These are phyloP conservation scores for Amitus sp. DNA, from an alignment of 2,888 invertebrate species.

Conservation along the genomic window DNA sequence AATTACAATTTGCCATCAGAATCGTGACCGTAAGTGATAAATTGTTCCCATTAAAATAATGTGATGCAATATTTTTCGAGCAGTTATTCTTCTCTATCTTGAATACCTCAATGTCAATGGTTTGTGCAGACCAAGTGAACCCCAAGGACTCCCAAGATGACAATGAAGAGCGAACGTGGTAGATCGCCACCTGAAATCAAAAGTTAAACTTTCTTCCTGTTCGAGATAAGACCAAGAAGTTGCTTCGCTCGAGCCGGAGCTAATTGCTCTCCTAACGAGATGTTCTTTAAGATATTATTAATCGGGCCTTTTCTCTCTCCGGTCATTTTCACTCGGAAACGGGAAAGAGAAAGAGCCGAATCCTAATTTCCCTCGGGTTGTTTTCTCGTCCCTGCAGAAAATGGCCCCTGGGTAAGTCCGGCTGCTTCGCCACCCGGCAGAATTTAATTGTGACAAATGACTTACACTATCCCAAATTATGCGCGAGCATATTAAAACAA, in stretches of 20 bases:
- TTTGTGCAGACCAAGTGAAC: conserved; percentile 25
- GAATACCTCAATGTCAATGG: conserved; percentile 27
- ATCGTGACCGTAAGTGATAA: background rate
- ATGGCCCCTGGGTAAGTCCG: conserved; percentile 29
- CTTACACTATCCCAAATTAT: background rate
- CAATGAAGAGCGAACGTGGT: conserved; percentile 29
- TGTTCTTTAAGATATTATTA: conserved; percentile 23
- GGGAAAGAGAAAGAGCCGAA: conserved; percentile 23
- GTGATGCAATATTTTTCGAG: background rate
- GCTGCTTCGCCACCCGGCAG: background rate
- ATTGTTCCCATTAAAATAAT: background rate
- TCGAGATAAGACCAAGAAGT: conserved; percentile 7
- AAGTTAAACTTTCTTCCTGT: conserved; percentile 9
- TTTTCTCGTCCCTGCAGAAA: conserved; percentile 38
- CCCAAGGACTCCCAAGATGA: conserved; percentile 29
- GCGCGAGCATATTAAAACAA: background rate
- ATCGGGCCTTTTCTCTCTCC: conserved; percentile 13
- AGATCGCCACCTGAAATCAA: conserved; percentile 37
- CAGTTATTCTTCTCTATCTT: conserved; percentile 8
- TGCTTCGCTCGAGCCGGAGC: background rate
- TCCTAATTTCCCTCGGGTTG: conserved; percentile 39
- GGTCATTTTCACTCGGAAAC: conserved; percentile 5
- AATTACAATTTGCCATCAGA: no score
- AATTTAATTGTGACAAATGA: conserved; percentile 10
- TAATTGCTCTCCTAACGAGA: conserved; percentile 20